A percentile compares a stretch with the other conserved stretches of the same genome.
Conservation (phyloP, 2,888 invertebrate species). For the Eurytoma californica region DNA sequence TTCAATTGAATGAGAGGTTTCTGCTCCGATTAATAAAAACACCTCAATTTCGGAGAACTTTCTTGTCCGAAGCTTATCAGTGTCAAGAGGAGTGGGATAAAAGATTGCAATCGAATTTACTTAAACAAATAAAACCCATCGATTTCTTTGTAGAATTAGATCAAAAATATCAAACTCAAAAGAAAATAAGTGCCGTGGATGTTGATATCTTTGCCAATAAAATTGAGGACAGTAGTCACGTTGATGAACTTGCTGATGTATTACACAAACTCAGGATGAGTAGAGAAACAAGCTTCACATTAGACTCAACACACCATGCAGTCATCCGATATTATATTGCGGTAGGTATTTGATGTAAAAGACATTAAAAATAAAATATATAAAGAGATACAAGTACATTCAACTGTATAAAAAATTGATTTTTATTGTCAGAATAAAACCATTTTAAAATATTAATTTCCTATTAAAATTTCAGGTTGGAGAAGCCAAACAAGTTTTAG, state of each 20-base stretch:
- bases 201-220: slow-evolving; percentile 89
- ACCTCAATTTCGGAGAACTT: slow-evolving; percentile 73
- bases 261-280: slow-evolving; percentile 84
- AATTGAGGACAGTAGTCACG: slow-evolving; percentile 77
- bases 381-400: not conserved
- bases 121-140: slow-evolving; percentile 80
- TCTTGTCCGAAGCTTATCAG: slow-evolving; percentile 84
- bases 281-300: slow-evolving; percentile 81
- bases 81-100: slow-evolving; percentile 84
- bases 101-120: slow-evolving; percentile 79
- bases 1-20: slow-evolving; percentile 50
- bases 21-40: slow-evolving; percentile 50
- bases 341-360: slow-evolving; percentile 22
- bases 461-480: slow-evolving; percentile 41
- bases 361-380: not conserved
- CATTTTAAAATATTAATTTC: not conserved
- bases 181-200: slow-evolving; percentile 85
- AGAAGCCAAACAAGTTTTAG: slow-evolving; percentile 78
- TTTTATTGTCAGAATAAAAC: too few species aligned
- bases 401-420: not conserved
- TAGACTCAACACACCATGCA: slow-evolving; percentile 90
- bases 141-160: slow-evolving; percentile 85
- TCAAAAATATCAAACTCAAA: slow-evolving; percentile 79
- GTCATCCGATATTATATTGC: slow-evolving; percentile 80
- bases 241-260: slow-evolving; percentile 85